A percentile compares a stretch with the other conserved stretches of the same genome.
These are phyloP conservation scores for Drosophila kanekoi DNA, from an alignment of 2,888 invertebrate genomes.

Conservation along the genomic window DNA sequence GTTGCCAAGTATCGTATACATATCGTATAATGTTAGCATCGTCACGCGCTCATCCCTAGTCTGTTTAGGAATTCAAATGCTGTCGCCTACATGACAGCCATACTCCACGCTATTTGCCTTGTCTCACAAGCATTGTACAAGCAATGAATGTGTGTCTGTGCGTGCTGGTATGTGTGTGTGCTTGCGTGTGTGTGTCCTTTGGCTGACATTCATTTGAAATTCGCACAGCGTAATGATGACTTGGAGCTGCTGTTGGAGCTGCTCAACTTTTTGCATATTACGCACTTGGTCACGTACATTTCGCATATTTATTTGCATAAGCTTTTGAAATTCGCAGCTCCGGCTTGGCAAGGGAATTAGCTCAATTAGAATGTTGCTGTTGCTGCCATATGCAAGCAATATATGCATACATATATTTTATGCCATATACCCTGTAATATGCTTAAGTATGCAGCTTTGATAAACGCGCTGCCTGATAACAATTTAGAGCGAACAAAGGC, in stretches of 20 bases:
- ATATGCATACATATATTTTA: background rate
- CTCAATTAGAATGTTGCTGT: constrained; percentile 58
- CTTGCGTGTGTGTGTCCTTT: constrained; percentile 61
- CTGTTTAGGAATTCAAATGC: constrained; percentile 73
- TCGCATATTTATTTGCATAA: constrained; percentile 77
- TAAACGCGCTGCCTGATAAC: constrained; percentile 46
- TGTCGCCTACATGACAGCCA: constrained; percentile 63
- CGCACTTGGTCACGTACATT: constrained; percentile 77
- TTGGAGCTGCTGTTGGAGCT: constrained; percentile 41
- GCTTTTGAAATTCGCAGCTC: constrained; percentile 50
- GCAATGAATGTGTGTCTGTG: constrained; percentile 9
- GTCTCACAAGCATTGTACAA: constrained; percentile 50
- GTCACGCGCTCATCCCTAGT: constrained; percentile 26
- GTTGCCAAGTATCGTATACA: too few relatives aligned
- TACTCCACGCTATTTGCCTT: constrained; percentile 47
- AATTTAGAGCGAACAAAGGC: constrained; percentile 46
- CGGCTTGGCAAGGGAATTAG: constrained; percentile 58
- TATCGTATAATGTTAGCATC: background rate
- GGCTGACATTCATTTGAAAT: constrained; percentile 79
- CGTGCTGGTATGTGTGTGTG: constrained; percentile 3
- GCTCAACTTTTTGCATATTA: constrained; percentile 75
- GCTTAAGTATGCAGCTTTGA: constrained; percentile 20
- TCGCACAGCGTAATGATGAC: constrained; percentile 70
- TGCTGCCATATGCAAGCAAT: constrained; percentile 22
- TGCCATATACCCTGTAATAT: constrained; percentile 1